Evolutionary conservation across 2,888 invertebrate species (phyloP).

Genomic region (Gymnosoma rotundatum): DNA sequence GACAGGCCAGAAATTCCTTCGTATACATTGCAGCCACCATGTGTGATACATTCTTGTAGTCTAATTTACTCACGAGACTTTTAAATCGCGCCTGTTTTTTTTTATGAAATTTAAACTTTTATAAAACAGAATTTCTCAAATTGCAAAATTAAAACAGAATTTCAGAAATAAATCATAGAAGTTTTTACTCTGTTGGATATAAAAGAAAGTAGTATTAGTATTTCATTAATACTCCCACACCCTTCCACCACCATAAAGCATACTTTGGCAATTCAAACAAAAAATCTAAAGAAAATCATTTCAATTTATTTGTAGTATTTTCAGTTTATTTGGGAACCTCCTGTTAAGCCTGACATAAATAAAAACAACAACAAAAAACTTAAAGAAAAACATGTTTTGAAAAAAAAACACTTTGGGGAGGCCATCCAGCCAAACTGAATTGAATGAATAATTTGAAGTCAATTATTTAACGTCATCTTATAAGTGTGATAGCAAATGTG

Average conservation of each 20-base stretch:
- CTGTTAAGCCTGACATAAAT: neutral
- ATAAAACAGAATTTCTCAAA: conserved; percentile 29
- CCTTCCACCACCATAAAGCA: too few relatives aligned
- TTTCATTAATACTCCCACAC: too few relatives aligned
- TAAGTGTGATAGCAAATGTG: conserved; percentile 56
- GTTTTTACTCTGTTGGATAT: too few relatives aligned
- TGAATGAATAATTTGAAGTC: conserved; percentile 64
- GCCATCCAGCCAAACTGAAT: conserved; percentile 38
- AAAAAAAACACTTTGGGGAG: conserved; percentile 45
- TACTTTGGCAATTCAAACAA: too few relatives aligned
- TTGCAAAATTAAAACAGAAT: neutral
- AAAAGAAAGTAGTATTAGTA: too few relatives aligned
- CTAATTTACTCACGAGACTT: conserved; percentile 59
- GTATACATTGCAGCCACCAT: conserved; percentile 30
- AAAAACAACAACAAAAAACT: conserved; percentile 29
- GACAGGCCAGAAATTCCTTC: conserved; percentile 26
- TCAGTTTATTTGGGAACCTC: conserved; percentile 27
- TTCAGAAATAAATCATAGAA: too few relatives aligned
- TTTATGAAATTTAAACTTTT: conserved; percentile 6
- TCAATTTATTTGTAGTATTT: too few relatives aligned
- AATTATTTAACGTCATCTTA: conserved; percentile 66
- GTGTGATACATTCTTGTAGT: conserved; percentile 51
- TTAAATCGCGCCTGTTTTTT: conserved; percentile 32
- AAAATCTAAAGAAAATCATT: too few relatives aligned
- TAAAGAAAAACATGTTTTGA: neutral